Percentiles rank a stretch among this genome's conserved stretches.
Conservation (phyloP, 2,797 vertebrate genomes). For the Petrocephalus schoutedeni region DNA sequence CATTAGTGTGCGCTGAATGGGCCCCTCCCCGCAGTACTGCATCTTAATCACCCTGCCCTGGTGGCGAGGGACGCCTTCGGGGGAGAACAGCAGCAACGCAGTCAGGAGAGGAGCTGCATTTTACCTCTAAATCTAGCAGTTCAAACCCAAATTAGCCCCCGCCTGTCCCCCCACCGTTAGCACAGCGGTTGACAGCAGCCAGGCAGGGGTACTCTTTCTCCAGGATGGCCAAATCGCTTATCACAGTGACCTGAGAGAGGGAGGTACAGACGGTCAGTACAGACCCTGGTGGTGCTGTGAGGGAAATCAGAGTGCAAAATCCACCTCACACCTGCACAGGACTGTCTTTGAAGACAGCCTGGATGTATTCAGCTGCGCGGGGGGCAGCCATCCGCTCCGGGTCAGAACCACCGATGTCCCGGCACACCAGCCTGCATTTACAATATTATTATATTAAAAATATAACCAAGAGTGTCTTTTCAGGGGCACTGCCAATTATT, state of each 20-base stretch:
- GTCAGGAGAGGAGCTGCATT: neutral
- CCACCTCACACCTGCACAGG: conserved; percentile 51
- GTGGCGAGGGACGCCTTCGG: conserved; percentile 64
- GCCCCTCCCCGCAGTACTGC: conserved; percentile 65
- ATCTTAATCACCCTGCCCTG: conserved; percentile 70
- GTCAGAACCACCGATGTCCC: conserved; percentile 73
- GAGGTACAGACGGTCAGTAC: neutral
- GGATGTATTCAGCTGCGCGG: conserved; percentile 60
- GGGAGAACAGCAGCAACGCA: neutral
- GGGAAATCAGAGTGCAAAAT: neutral
- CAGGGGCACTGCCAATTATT: neutral
- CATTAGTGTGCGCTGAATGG: conserved; percentile 62
- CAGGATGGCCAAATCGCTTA: conserved; percentile 52
- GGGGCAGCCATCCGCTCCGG: conserved; percentile 75
- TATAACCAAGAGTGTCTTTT: neutral
- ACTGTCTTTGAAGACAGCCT: conserved; percentile 59
- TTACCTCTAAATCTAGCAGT: neutral
- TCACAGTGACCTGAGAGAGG: conserved; percentile 57
- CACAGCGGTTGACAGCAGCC: conserved; percentile 74
- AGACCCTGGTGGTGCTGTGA: neutral
- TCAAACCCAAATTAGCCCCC: neutral
- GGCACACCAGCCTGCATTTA: conserved; percentile 57
- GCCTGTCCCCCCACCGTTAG: conserved; percentile 49
- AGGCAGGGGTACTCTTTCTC: conserved; percentile 71
- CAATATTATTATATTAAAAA: neutral